Percentiles rank a stretch among this genome's conserved stretches.
phyloP scores from a whole-genome alignment of 1,140 invertebrate genomes.

The Drosophila watanabei region DNA sequence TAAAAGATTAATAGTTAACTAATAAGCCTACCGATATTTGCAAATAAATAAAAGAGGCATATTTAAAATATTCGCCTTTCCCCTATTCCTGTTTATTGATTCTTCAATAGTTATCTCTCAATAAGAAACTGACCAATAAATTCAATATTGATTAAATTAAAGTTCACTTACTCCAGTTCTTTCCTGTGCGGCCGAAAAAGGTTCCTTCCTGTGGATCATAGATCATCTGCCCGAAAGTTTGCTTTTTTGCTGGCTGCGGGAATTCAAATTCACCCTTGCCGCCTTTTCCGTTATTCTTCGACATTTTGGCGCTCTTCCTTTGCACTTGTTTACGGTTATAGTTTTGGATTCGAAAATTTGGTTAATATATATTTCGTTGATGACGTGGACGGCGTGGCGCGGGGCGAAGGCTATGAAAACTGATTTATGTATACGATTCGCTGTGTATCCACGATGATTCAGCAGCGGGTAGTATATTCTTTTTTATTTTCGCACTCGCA shows the following conservation, averaged over 20 bases:
- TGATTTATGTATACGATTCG: slow-evolving; percentile 41
- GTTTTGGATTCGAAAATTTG: slow-evolving; percentile 39
- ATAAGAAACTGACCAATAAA: too few species aligned
- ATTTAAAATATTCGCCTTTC: too few species aligned
- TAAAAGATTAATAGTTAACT: too few species aligned
- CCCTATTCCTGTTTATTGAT: too few species aligned
- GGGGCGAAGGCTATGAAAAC: slow-evolving; percentile 47
- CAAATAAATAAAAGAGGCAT: too few species aligned
- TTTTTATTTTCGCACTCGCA: slow-evolving; percentile 42
- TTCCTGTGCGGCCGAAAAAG: slow-evolving; percentile 89
- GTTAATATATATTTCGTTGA: slow-evolving; percentile 42
- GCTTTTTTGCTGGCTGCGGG: slow-evolving; percentile 86
- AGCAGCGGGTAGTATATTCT: slow-evolving; percentile 39
- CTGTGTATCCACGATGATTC: slow-evolving; percentile 41
- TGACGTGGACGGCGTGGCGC: slow-evolving; percentile 59
- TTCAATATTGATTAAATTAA: neutral
- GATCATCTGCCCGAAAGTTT: slow-evolving; percentile 87
- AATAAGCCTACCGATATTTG: too few species aligned
- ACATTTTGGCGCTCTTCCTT: slow-evolving; percentile 65
- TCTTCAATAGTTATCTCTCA: too few species aligned
- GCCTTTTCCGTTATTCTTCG: slow-evolving; percentile 76
- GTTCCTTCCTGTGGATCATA: slow-evolving; percentile 89
- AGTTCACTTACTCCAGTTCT: slow-evolving; percentile 90
- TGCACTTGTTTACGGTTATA: slow-evolving; percentile 31
- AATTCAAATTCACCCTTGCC: slow-evolving; percentile 86